These are phyloP conservation scores for Hycleus cichorii DNA, from an alignment of 1,140 invertebrate species.

Conservation along the genomic window DNA sequence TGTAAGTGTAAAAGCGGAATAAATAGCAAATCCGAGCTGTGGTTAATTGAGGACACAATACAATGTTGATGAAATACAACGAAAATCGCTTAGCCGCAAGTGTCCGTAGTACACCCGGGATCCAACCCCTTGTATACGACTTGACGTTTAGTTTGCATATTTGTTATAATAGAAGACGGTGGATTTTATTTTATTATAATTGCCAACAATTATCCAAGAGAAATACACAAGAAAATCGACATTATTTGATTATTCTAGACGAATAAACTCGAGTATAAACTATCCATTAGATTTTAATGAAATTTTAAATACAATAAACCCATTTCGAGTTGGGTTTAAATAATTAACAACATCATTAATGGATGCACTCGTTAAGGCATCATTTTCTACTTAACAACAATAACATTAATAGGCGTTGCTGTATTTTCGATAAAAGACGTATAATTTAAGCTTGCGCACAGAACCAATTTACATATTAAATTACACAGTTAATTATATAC, in stretches of 20 bases:
- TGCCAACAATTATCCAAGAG: no score
- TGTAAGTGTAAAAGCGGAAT: not conserved
- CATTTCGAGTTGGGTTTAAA: no score
- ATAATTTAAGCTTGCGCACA: constrained; percentile 10
- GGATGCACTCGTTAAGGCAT: not conserved
- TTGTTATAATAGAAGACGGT: no score
- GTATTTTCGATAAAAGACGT: constrained; percentile 1
- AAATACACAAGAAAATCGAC: no score
- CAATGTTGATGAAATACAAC: constrained; percentile 18
- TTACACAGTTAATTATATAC: constrained; percentile 13
- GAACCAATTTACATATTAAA: constrained; percentile 18
- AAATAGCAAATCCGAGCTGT: constrained; percentile 12
- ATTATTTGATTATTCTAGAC: no score
- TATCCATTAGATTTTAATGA: no score
- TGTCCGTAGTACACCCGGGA: constrained; percentile 5
- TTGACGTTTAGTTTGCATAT: constrained; percentile 12
- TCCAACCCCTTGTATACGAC: constrained; percentile 6
- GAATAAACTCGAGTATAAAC: no score
- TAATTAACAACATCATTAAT: no score
- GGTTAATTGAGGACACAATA: constrained; percentile 20
- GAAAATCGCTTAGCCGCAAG: constrained; percentile 23
- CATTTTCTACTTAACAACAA: constrained; percentile 1
- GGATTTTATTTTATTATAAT: no score
- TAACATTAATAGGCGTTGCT: constrained; percentile 2
- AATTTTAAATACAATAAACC: no score